Evolutionary conservation across 2,113 vertebrate species (phyloP), one percentile per base, ranked within the genome.

Genomic region (Saccopteryx leptura): DNA sequence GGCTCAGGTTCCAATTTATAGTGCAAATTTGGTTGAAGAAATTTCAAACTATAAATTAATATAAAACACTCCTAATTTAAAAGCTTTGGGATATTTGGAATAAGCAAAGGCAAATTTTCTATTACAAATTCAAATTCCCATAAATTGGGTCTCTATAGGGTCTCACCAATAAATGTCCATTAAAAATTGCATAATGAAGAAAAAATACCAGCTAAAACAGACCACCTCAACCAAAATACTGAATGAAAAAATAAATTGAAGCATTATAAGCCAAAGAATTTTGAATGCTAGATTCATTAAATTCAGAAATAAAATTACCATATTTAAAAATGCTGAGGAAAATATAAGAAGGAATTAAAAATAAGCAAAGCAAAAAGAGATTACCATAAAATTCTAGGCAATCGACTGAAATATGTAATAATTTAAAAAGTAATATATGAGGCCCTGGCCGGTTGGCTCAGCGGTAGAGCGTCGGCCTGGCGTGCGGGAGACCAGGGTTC

Each of bases 291-390:
- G n/a, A 82, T 56, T 74, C 50, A 82, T 28, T 82, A 75, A 88
- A 58, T 60, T 75, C 48, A 81, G 19, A 89, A 65, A 75, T 58
- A 75, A 88, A 88, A 93, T 46, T 63, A 65, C 9, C 31, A 18
- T 63, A 84, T 80, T 80, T 81, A 54, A 88, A 88, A 88, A 81
- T 88, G 24, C 46, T 79, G 10, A 93, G 50, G 72, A 86, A 93
- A 81, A 81, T 66, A 46, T 28, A 69, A 54, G 4, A 88, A 26
- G 46, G 24, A 80, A 46, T 65, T 88, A 23, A 56, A 82, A 88
- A 88, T 46, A 93, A 74, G 18, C 26, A 56, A 74, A 14, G 7
- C 14, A 61, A 46, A 63, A 65, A 93, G 13, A 87, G 54, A 11
- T 18, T 74, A 82, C 33, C 24, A 66, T 50, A 88, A 82, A 82